Evolutionary conservation across 2,888 invertebrate genomes (phyloP), one percentile per base, ranked within the genome.

Genomic region (Morinoia aosen): DNA sequence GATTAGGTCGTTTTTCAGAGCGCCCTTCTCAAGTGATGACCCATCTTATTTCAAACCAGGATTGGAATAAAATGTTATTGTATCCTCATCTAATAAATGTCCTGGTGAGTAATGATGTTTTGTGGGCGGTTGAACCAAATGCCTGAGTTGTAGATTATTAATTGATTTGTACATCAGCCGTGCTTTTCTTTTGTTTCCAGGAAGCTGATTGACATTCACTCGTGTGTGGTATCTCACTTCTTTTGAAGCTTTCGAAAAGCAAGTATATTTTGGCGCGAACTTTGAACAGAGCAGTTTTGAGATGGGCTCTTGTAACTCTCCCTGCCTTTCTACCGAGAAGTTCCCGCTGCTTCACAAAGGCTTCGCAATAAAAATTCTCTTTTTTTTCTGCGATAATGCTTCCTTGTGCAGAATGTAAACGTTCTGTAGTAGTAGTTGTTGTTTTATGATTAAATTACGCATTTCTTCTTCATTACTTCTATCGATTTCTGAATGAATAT

Each of bases 1-100:
- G 93, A 48, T 93, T 93, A 93, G 93, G 93, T 93, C 48, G 48
- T 93, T 93, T 57, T 57, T 93, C 93, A 56, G 93, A 93, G 57
- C 93, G 93, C 93, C 93, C 93, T 57, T 48, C 93, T 93, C 57
- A 93, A 56, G 93, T 56, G 93, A 40, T 91, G 91, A 93, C 57
- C 48, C 93, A 93, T 57, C 93, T 93, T 57, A 93, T 93, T 93
- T 93, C 93, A 93, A 93, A 57, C 93, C 93, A 93, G 93, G 93
- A 93, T 48, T 93, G 93, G 93, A 39, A 93, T 93, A 93, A 93
- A 93, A 93, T 93, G 57, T 93, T 93, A 93, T 93, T 93, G 56
- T 93, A 93, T 93, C 93, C n/a, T 57, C 93, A 93, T 93, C 93
- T 93, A 57, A 57, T 93, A 48, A 57, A 93, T 93, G 93, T 93